Conservation (phyloP, 2,113 vertebrate genomes). For the Scartelaos histophorus region DNA sequence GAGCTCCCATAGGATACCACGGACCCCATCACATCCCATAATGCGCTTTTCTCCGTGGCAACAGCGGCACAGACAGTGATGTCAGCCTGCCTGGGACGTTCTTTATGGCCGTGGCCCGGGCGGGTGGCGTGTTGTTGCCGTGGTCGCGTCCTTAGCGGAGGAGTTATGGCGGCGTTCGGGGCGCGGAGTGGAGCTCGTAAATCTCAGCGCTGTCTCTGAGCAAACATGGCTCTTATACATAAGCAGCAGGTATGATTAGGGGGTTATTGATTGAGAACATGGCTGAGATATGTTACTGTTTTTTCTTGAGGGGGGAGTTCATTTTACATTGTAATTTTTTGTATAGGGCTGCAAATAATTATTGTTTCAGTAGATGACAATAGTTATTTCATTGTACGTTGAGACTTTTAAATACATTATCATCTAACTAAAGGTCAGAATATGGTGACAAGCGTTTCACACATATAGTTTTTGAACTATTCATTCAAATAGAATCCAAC, state of each 20-base stretch:
- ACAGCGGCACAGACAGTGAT: conserved; percentile 37
- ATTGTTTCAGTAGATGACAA: too few relatives aligned
- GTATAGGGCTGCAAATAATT: too few relatives aligned
- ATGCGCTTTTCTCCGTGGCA: conserved; percentile 5
- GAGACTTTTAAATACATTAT: too few relatives aligned
- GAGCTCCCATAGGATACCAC: not conserved
- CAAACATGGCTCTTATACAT: conserved; percentile 7
- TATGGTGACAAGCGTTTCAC: too few relatives aligned
- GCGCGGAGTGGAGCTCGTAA: conserved; percentile 44
- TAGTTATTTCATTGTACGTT: too few relatives aligned
- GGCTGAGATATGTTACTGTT: not conserved
- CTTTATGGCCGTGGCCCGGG: conserved; percentile 40
- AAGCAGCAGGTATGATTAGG: not conserved
- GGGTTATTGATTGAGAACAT: not conserved
- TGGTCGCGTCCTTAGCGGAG: conserved; percentile 32
- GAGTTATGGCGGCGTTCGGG: conserved; percentile 40
- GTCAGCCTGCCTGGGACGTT: conserved; percentile 42
- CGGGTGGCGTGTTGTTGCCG: conserved; percentile 25
- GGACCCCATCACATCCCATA: not conserved
- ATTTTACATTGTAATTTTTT: too few relatives aligned
- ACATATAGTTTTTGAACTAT: too few relatives aligned
- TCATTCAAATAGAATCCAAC: too few relatives aligned
- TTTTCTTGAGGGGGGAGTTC: too few relatives aligned
- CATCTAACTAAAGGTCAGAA: too few relatives aligned
- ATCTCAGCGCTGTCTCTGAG: conserved; percentile 28